A percentile compares a stretch with the other conserved stretches of the same genome.
These are phyloP conservation scores for Synanthedon myopaeformis DNA, from an alignment of 2,888 invertebrate genomes.

Conservation along the genomic window DNA sequence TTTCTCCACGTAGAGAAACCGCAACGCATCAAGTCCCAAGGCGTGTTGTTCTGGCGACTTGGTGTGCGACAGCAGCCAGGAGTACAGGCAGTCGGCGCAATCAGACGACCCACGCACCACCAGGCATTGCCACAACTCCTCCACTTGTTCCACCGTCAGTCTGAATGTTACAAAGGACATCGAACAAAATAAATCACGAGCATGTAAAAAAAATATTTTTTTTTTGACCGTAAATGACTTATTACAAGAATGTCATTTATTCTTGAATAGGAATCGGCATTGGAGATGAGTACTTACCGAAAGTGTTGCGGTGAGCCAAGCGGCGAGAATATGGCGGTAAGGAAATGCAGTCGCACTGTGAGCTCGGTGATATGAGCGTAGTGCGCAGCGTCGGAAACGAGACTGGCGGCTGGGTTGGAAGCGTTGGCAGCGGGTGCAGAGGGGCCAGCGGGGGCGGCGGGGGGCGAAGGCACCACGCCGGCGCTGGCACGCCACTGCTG, in stretches of 20 bases:
- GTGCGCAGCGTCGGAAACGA: constrained; percentile 36
- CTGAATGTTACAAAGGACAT: constrained; percentile 34
- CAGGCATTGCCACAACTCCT: constrained; percentile 91
- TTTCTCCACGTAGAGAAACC: constrained; percentile 89
- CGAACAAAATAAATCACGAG: neutral
- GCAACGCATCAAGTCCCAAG: constrained; percentile 85
- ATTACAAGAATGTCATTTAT: no score
- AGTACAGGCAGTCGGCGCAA: constrained; percentile 87
- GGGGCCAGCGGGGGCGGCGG: constrained; percentile 3
- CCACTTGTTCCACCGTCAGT: constrained; percentile 88
- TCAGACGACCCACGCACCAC: constrained; percentile 80
- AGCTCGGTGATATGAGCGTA: constrained; percentile 86
- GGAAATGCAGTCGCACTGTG: constrained; percentile 90
- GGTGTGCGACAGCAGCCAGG: constrained; percentile 92
- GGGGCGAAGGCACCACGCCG: neutral
- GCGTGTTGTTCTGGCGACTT: constrained; percentile 94
- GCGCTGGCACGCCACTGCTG: constrained; percentile 20
- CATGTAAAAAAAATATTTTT: no score
- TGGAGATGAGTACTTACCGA: constrained; percentile 55
- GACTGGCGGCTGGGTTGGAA: neutral
- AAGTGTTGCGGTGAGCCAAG: constrained; percentile 91
- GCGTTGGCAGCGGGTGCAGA: constrained; percentile 6
- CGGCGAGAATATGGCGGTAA: constrained; percentile 92
- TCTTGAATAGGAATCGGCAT: no score
- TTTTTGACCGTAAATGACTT: no score